These are phyloP conservation scores for Liposcelis brunnea DNA, from an alignment of 2,888 invertebrate species.

Conservation along the genomic window DNA sequence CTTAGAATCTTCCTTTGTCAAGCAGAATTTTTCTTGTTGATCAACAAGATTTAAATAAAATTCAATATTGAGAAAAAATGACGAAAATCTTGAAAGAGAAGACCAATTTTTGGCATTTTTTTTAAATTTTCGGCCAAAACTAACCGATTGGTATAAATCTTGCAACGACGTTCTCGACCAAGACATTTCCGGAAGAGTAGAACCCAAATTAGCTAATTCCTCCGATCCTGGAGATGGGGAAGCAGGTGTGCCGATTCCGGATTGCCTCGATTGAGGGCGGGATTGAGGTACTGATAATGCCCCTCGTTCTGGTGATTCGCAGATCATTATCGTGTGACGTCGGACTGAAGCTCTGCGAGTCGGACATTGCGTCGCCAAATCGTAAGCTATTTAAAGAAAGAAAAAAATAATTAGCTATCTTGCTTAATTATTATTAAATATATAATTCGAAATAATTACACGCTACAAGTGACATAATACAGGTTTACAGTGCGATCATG, in stretches of 20 bases:
- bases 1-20: too few relatives aligned
- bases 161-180: slow-evolving; percentile 49
- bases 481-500: too few relatives aligned
- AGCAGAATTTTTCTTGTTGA: too few relatives aligned
- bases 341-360: slow-evolving; percentile 48
- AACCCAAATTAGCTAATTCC: slow-evolving; percentile 27
- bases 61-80: slow-evolving; percentile 3
- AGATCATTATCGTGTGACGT: slow-evolving; percentile 48
- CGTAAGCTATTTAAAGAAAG: slow-evolving; percentile 41
- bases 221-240: slow-evolving; percentile 12
- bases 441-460: too few relatives aligned
- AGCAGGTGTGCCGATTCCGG: slow-evolving; percentile 12
- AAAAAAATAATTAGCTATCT: slow-evolving; percentile 8
- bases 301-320: slow-evolving; percentile 24
- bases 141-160: slow-evolving; percentile 47
- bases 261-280: slow-evolving; percentile 30
- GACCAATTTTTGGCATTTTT: too few relatives aligned
- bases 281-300: slow-evolving; percentile 52
- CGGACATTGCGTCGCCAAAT: slow-evolving; percentile 65
- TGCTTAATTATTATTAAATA: too few relatives aligned
- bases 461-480: too few relatives aligned
- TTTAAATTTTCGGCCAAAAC: slow-evolving; percentile 18
- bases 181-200: slow-evolving; percentile 33
- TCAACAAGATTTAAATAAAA: too few relatives aligned
- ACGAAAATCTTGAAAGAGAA: slow-evolving; percentile 7